Evolutionary conservation across 2,888 invertebrate genomes (phyloP), one percentile per base, ranked within the genome.

Genomic region (Cerastis rubricosa): DNA sequence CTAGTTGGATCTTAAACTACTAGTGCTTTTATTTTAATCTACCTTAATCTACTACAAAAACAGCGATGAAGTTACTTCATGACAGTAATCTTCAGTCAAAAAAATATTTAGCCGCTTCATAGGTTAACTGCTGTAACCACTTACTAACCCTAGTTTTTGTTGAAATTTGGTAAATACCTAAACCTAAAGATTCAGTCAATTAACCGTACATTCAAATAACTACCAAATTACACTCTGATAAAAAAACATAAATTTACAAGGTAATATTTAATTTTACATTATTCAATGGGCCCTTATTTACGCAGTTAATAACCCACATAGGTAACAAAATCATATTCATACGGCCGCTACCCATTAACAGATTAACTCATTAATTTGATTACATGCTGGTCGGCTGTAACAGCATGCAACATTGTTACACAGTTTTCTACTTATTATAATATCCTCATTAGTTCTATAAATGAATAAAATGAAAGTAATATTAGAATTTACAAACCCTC

Each of bases 311-410:
- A 57, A 19, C 29, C 54, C 61, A 65, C 59, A 68, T 64, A 54
- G 64, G 54, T 47, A 63, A 74, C 63, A 63, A 64, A 68, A 70
- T 81, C 69, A 74, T 84, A 84, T 71, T 84, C 57, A 47, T 71
- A 45, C 25, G 19, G 9, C 40, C n/a, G 5, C 66, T 59, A 54
- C n/a, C 74, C 76, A 79, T 85, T 84, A 85, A 35, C 76, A 77
- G 70, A 87, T 85, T 80, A 85, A 77, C 67, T 61, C n/a, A 59
- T 85, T 81, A 73, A 81, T 78, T 78, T 84, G 63, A 87, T 81
- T 77, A 57, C 65, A 71, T 71, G 68, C n/a, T 54, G 29, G 71
- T 66, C 73, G 68, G 65, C 14, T 78, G 61, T 57, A 66, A 68
- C 59, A 67, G 22, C 77, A 76, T 73, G 68, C 68, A 65, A 65